Percentiles rank a stretch among this genome's conserved stretches.
Conservation (phyloP, 1,140 invertebrate genomes). For the Drosophila takahashii region DNA sequence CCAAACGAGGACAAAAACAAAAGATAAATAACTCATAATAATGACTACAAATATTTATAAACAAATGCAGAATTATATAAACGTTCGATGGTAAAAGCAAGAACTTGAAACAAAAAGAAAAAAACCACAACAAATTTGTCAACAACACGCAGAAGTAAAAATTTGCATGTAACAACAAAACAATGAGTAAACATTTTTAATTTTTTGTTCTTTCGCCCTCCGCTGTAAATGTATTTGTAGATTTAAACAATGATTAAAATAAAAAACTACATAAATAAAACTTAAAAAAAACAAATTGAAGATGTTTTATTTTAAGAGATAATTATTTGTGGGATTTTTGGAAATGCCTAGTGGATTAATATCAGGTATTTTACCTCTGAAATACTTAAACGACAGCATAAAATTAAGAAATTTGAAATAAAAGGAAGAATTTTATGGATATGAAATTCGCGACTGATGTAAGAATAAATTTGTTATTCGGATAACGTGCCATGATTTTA, state of each 20-base stretch:
- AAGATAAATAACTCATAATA: conserved; percentile 66
- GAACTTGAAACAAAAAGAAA: conserved; percentile 57
- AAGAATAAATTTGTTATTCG: background rate
- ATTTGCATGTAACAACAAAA: conserved; percentile 72
- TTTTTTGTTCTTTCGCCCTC: conserved; percentile 85
- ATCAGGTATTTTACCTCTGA: too few species aligned
- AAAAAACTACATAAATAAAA: conserved; percentile 84
- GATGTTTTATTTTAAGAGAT: background rate
- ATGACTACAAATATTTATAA: conserved; percentile 77
- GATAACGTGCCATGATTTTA: background rate
- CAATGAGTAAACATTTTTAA: conserved; percentile 80
- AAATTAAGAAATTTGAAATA: too few species aligned
- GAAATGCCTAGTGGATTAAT: too few species aligned
- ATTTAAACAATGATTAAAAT: conserved; percentile 84
- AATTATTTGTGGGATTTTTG: too few species aligned
- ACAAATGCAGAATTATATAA: conserved; percentile 72
- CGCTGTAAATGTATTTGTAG: conserved; percentile 85
- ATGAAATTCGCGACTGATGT: background rate
- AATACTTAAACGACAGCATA: too few species aligned
- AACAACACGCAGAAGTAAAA: conserved; percentile 72
- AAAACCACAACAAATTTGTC: conserved; percentile 62
- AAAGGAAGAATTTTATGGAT: background rate
- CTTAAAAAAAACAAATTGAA: conserved; percentile 71
- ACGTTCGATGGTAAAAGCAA: conserved; percentile 63
- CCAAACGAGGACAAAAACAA: conserved; percentile 46